Evolutionary conservation across 2,113 vertebrate species (phyloP), one percentile per base, ranked within the genome.

Genomic region (Notechis scutatus): DNA sequence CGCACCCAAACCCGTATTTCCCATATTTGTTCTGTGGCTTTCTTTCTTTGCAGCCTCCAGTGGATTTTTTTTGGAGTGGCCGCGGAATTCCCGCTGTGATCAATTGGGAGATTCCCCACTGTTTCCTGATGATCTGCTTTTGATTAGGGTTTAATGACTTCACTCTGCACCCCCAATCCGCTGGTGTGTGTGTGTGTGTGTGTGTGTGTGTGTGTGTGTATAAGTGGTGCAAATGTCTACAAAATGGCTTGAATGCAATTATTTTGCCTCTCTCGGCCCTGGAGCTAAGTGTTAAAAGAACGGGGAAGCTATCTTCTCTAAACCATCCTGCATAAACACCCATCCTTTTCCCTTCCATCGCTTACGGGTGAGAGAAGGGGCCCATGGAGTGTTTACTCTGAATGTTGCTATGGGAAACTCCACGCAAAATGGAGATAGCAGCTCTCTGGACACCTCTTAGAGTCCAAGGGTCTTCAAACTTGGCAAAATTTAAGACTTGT

Each of bases 81-180:
- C 2, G 0, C 93, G 88, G 95, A 91, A 93, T 95, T 97, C 96
- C 96, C 97, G 95, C 95, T 0, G 0, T 0, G 5, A 97, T 97
- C 97, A 97, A 97, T 95, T 97, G 96, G 95, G 95, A 95, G 94
- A 94, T 96, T 93, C 96, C 97, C 97, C 94, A 97, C 97, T 96
- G 97, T 95, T 96, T 98, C 94, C 96, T 97, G 97, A 98, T 98
- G 97, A 98, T 96, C 96, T 96, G 94, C 94, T 96, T 97, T 97
- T 97, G 97, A 98, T 98, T 98, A 97, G 97, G 95, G 94, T 93
- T 96, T 97, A 97, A 97, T 96, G 97, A 96, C 96, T 98, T 97
- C 95, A 94, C 94, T 97, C 10, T 0, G 0, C 55, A 57, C 74
- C 95, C 96, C 94, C 96, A 96, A 97, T 96, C 97, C 94, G 93